phyloP scores from a whole-genome alignment of 2,888 invertebrate species.

The Dioctria rufipes region DNA sequence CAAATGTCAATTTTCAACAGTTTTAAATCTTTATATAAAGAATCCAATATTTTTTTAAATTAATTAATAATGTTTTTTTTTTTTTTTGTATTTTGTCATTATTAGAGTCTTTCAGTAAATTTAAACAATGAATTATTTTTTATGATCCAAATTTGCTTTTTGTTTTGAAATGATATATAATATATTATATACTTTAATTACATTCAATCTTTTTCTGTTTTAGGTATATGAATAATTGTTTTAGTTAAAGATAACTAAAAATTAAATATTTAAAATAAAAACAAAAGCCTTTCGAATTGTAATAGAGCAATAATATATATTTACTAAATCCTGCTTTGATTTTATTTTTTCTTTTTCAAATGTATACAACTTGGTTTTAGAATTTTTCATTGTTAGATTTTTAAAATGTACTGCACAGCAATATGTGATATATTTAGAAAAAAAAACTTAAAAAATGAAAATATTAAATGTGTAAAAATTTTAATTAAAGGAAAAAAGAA shows the following conservation, averaged over 20 bases:
- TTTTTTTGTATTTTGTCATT: not conserved
- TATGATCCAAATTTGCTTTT: not conserved
- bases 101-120: not conserved
- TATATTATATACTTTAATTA: not conserved
- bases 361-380: constrained; percentile 4
- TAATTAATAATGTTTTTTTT: not conserved
- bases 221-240: too few species aligned
- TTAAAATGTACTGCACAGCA: constrained; percentile 51
- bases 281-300: constrained; percentile 21
- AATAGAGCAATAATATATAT: constrained; percentile 30
- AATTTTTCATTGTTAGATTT: constrained; percentile 32
- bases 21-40: constrained; percentile 35
- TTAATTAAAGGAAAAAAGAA: constrained; percentile 37
- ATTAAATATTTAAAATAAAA: not conserved
- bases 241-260: not conserved
- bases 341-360: not conserved
- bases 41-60: not conserved
- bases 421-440: constrained; percentile 45
- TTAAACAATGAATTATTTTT: not conserved
- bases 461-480: constrained; percentile 20
- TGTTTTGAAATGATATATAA: not conserved
- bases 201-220: not conserved
- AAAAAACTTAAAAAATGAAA: constrained; percentile 12
- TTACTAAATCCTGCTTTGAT: not conserved
- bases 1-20: constrained; percentile 36